Evolutionary conservation across 2,797 vertebrate genomes (phyloP), one percentile per base, ranked within the genome.

Genomic region (Alauda arvensis): DNA sequence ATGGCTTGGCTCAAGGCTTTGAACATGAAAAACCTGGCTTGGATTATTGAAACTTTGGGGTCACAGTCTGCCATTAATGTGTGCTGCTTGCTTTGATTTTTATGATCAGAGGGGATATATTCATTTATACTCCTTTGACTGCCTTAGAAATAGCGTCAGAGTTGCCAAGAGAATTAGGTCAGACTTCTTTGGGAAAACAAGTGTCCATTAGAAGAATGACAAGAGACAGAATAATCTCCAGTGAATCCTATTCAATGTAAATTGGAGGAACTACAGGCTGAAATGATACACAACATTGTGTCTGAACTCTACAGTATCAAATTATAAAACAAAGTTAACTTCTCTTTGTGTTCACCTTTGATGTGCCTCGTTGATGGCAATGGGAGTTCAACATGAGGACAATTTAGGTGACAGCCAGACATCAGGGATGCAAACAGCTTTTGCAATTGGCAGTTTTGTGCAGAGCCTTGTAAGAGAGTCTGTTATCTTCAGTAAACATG

Each of bases 151-250:
- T 78, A 74, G 26, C 45, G 69, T 28, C 63, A 74, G 57, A 80
- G 88, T 39, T 45, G 48, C 31, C 83, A 88, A 55, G 67, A 87
- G 55, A 81, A 85, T 75, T 77, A 92, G 76, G 57, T 76, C 60
- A 86, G 46, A 29, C 34, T 92, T 85, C 85, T 85, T 87, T 80
- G 82, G 90, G 83, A 85, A 93, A 93, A 79, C 16, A 81, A 75
- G 37, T 61, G 72, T 81, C 89, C 42, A 15, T 93, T 87, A 55
- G 46, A 81, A 84, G 81, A 87, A 89, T 75, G 76, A 93, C 70
- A 93, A 80, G 61, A 89, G 84, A 79, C 57, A 90, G 62, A 70
- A 72, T 57, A 49, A 25, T 92, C 76, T 91, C 80, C 42, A 63
- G 61, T 87, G 84, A 94, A 69, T 75, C 31, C 76, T 77, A 77